Evolutionary conservation across 2,797 vertebrate genomes (phyloP).

Genomic region (Erethizon dorsatum): DNA sequence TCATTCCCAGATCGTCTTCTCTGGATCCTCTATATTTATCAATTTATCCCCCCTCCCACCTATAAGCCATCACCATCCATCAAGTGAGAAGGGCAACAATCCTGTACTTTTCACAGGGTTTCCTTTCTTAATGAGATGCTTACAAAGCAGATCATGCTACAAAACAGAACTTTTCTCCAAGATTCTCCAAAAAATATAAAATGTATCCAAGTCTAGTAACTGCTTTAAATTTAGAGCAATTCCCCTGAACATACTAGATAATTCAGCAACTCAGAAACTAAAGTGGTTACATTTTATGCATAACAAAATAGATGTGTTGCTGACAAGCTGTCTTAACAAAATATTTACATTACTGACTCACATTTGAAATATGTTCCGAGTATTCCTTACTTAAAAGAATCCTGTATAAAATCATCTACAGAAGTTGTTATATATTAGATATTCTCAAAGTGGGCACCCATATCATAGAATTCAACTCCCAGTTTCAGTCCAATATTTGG

Average conservation of each 20-base stretch:
- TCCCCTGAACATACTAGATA: constrained; percentile 64
- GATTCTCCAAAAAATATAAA: background rate
- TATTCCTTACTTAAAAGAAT: constrained; percentile 44
- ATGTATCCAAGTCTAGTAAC: constrained; percentile 37
- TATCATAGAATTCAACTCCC: constrained; percentile 11
- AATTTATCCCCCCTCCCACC: background rate
- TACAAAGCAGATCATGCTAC: constrained; percentile 35
- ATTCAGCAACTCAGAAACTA: constrained; percentile 72
- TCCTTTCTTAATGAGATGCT: constrained; percentile 47
- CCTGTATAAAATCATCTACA: constrained; percentile 51
- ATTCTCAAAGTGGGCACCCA: constrained; percentile 37
- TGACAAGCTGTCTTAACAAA: constrained; percentile 79
- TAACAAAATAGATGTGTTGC: constrained; percentile 73
- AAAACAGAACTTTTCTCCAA: constrained; percentile 53
- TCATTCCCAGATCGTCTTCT: background rate
- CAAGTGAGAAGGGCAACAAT: background rate
- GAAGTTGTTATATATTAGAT: constrained; percentile 46
- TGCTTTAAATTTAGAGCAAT: constrained; percentile 53
- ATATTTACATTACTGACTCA: constrained; percentile 79
- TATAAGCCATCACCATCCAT: background rate
- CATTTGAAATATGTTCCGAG: constrained; percentile 62
- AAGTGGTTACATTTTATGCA: constrained; percentile 62
- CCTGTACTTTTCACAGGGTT: background rate
- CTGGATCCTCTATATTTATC: background rate
- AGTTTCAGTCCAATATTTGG: constrained; percentile 64